phyloP scores from a whole-genome alignment of 2,888 invertebrate genomes.

The Stenchaetothrips biformis region DNA sequence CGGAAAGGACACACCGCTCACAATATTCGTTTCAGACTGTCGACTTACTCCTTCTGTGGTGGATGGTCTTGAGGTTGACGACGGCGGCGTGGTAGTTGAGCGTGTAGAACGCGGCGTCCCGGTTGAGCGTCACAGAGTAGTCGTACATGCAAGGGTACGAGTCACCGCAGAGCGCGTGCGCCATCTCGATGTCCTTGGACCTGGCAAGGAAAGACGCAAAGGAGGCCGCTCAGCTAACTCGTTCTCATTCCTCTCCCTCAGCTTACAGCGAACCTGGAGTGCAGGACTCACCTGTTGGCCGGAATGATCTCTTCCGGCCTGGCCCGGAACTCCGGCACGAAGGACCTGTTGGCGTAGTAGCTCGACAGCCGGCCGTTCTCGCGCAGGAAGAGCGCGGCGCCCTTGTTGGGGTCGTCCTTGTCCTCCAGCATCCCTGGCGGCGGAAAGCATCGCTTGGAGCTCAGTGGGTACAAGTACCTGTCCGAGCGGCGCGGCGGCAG shows the following conservation, averaged over 20 bases:
- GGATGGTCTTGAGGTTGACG: constrained; percentile 48
- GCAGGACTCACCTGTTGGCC: constrained; percentile 53
- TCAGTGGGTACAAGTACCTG: no score
- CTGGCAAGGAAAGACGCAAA: constrained; percentile 39
- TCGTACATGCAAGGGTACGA: constrained; percentile 85
- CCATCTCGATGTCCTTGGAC: constrained; percentile 58
- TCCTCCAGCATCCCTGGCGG: constrained; percentile 71
- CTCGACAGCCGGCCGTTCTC: constrained; percentile 77
- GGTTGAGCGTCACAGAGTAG: constrained; percentile 76
- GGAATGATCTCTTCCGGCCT: constrained; percentile 70
- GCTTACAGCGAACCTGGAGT: neutral
- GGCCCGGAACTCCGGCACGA: constrained; percentile 67
- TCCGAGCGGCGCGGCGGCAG: no score
- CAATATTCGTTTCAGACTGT: neutral
- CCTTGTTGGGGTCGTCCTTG: constrained; percentile 65
- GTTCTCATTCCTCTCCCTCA: neutral
- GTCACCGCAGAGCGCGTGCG: constrained; percentile 69
- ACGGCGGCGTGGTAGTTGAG: constrained; percentile 71
- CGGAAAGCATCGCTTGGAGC: neutral
- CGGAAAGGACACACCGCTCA: neutral
- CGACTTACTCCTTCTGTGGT: constrained; percentile 46
- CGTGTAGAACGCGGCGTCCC: constrained; percentile 81
- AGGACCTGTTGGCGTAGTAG: constrained; percentile 72
- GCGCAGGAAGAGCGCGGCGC: constrained; percentile 69
- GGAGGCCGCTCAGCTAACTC: neutral